Conservation (phyloP, 2,888 invertebrate species). For the Craniophora ligustri region DNA sequence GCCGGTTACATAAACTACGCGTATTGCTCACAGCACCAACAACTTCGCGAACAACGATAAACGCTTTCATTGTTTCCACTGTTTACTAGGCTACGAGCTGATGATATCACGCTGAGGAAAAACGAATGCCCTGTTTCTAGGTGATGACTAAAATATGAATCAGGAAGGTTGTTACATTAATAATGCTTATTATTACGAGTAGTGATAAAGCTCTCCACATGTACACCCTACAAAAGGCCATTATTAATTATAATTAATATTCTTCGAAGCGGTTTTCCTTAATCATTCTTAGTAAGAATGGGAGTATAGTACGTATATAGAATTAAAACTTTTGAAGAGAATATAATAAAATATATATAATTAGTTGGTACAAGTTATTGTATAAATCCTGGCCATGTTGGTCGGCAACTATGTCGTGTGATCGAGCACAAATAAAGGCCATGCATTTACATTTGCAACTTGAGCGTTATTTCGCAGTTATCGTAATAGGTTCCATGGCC, state of each 20-base stretch:
- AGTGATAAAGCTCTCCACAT: conserved; percentile 33
- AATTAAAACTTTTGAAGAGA: too few species aligned
- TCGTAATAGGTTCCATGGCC: conserved; percentile 87
- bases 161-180: too few species aligned
- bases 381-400: conserved; percentile 49
- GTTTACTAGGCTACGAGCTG: conserved; percentile 43
- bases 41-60: conserved; percentile 55
- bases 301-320: too few species aligned
- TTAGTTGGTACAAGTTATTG: conserved; percentile 2
- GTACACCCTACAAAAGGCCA: conserved; percentile 25
- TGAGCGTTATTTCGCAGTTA: conserved; percentile 83
- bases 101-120: conserved; percentile 67
- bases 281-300: conserved; percentile 6
- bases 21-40: conserved; percentile 63
- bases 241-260: too few species aligned
- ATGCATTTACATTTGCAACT: conserved; percentile 82
- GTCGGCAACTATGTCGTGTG: conserved; percentile 60
- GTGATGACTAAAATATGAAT: conserved; percentile 43
- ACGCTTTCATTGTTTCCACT: conserved; percentile 61
- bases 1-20: conserved; percentile 75
- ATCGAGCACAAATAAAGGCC: conserved; percentile 79
- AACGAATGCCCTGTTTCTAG: conserved; percentile 52
- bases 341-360: too few species aligned
- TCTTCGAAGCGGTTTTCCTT: conserved; percentile 38
- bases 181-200: conserved; percentile 19